These are phyloP conservation scores for Athalia circularis DNA, from an alignment of 2,888 invertebrate genomes.

Conservation along the genomic window DNA sequence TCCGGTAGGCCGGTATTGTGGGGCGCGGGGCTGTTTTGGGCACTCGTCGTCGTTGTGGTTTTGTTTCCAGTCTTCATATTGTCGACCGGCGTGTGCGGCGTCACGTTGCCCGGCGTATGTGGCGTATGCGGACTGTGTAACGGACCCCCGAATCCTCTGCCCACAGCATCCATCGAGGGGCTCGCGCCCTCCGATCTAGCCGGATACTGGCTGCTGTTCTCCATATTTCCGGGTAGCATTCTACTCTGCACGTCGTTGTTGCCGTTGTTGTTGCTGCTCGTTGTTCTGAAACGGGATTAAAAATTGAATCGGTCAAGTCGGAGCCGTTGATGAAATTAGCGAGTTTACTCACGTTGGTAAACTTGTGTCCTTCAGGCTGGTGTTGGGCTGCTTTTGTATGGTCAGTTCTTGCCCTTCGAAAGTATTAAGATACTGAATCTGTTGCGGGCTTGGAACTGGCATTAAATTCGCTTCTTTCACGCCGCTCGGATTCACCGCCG, in stretches of 20 bases:
- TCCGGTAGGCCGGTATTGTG: slow-evolving; percentile 68
- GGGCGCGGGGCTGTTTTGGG: slow-evolving; percentile 71
- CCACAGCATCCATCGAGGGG: slow-evolving; percentile 71
- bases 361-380: slow-evolving; percentile 87
- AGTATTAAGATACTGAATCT: slow-evolving; percentile 95
- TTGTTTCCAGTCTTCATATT: slow-evolving; percentile 63
- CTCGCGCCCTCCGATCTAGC: slow-evolving; percentile 69
- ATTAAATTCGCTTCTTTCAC: slow-evolving; percentile 92
- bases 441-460: slow-evolving; percentile 97
- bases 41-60: slow-evolving; percentile 64
- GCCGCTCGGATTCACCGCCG: slow-evolving; percentile 70
- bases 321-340: slow-evolving; percentile 4
- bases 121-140: slow-evolving; percentile 72
- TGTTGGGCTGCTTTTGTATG: slow-evolving; percentile 96
- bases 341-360: slow-evolving; percentile 80
- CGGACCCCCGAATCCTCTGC: slow-evolving; percentile 69
- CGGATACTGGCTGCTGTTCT: slow-evolving; percentile 65
- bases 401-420: slow-evolving; percentile 97
- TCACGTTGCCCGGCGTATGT: slow-evolving; percentile 68
- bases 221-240: slow-evolving; percentile 65
- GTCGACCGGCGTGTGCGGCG: slow-evolving; percentile 71
- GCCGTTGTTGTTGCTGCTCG: slow-evolving; percentile 60
- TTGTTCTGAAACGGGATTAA: slow-evolving; percentile 58
- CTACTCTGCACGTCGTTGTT: slow-evolving; percentile 67
- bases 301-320: background rate